Conservation (phyloP, 2,113 vertebrate genomes). For the Struthidea cinerea region DNA sequence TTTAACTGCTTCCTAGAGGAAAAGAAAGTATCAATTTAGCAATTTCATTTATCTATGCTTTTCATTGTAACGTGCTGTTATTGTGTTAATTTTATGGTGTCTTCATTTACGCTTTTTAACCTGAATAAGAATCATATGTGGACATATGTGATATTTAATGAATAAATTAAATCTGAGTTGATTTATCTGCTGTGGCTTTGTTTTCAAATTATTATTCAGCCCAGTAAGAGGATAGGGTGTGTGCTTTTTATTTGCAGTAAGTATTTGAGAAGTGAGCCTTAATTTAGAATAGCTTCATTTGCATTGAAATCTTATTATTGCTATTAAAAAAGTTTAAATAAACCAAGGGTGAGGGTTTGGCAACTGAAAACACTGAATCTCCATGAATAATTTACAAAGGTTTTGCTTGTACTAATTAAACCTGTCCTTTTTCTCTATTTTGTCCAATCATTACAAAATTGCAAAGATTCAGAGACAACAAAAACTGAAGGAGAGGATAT, state of each 20-base stretch:
- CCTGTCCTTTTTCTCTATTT: neutral
- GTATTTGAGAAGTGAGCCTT: constrained; percentile 1
- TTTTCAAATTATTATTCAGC: constrained; percentile 31
- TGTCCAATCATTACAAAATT: neutral
- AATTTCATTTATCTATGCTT: neutral
- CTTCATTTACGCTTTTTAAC: neutral
- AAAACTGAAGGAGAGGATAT: neutral
- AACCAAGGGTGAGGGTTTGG: neutral
- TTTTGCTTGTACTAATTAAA: constrained; percentile 1
- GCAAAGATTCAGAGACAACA: neutral
- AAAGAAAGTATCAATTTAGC: neutral
- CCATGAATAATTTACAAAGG: neutral
- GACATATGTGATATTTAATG: constrained; percentile 1
- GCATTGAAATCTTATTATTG: constrained; percentile 18
- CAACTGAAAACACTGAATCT: neutral
- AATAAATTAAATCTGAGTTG: constrained; percentile 49
- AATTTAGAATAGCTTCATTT: neutral
- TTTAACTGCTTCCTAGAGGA: neutral
- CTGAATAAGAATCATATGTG: neutral
- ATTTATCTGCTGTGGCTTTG: constrained; percentile 39
- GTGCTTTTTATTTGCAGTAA: constrained; percentile 16
- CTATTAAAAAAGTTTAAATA: neutral
- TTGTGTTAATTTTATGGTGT: neutral
- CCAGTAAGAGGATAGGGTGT: neutral
- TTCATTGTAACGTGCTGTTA: neutral